These are phyloP conservation scores for Tipula unca DNA, from an alignment of 2,888 invertebrate genomes.

Conservation along the genomic window DNA sequence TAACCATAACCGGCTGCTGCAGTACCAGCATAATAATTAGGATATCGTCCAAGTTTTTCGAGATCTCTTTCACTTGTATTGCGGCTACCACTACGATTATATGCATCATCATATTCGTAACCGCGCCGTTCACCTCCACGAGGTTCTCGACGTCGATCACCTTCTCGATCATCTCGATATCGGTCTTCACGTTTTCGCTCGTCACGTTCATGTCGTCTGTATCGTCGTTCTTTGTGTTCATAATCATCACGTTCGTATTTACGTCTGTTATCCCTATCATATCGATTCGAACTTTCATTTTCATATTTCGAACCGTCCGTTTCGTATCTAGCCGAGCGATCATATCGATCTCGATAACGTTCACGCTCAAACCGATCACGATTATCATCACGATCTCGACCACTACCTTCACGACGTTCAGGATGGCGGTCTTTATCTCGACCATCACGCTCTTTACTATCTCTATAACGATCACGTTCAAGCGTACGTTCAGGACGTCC, in stretches of 20 bases:
- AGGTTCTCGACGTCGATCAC: slow-evolving; percentile 30
- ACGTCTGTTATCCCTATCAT: slow-evolving; percentile 26
- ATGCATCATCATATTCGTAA: slow-evolving; percentile 26
- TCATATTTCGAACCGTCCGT: slow-evolving; percentile 59
- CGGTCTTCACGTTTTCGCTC: slow-evolving; percentile 30
- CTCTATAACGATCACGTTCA: slow-evolving; percentile 26
- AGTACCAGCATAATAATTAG: slow-evolving; percentile 21
- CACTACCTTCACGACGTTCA: slow-evolving; percentile 28
- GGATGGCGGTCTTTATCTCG: slow-evolving; percentile 32
- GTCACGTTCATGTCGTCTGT: slow-evolving; percentile 29
- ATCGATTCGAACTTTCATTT: slow-evolving; percentile 48
- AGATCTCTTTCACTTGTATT: slow-evolving; percentile 36
- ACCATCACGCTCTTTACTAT: slow-evolving; percentile 39
- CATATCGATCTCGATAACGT: slow-evolving; percentile 38
- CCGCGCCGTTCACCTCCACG: slow-evolving; percentile 28
- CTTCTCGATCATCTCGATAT: slow-evolving; percentile 24
- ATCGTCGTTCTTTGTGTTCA: slow-evolving; percentile 24
- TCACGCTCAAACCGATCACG: slow-evolving; percentile 34
- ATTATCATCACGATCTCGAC: slow-evolving; percentile 38
- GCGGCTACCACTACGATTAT: slow-evolving; percentile 32
- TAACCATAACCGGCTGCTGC: slow-evolving; percentile 34
- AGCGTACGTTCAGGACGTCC: slow-evolving; percentile 29
- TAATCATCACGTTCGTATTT: slow-evolving; percentile 24
- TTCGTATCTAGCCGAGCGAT: slow-evolving; percentile 43
- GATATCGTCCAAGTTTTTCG: slow-evolving; percentile 29